Evolutionary conservation across 2,888 invertebrate species (phyloP).

Genomic region (Hirtodrosophila confusa): DNA sequence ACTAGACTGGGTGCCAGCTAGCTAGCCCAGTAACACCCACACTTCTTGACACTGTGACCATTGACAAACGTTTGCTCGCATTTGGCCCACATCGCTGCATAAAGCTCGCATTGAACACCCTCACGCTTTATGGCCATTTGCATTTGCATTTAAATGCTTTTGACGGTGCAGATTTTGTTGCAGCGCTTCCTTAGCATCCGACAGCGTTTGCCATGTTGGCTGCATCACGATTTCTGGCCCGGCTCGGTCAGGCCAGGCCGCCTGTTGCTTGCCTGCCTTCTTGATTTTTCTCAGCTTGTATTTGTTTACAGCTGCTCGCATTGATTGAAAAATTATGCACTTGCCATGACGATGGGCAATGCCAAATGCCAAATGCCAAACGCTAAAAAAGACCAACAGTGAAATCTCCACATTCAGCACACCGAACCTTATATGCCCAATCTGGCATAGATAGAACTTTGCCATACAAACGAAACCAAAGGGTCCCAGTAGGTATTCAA

Average conservation of each 20-base stretch:
- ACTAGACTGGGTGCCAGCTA: background rate
- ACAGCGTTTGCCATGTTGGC: slow-evolving; percentile 46
- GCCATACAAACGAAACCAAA: background rate
- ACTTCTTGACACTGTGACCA: slow-evolving; percentile 68
- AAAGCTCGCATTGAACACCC: slow-evolving; percentile 77
- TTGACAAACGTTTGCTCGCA: slow-evolving; percentile 72
- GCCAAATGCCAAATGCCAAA: slow-evolving; percentile 68
- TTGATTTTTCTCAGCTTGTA: slow-evolving; percentile 49
- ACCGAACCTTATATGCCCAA: slow-evolving; percentile 60
- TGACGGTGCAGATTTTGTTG: slow-evolving; percentile 45
- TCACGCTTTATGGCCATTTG: slow-evolving; percentile 77
- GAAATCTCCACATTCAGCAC: slow-evolving; percentile 42
- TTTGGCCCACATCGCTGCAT: slow-evolving; percentile 78
- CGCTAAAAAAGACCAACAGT: slow-evolving; percentile 37
- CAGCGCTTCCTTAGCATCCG: slow-evolving; percentile 52
- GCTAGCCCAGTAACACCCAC: slow-evolving; percentile 53
- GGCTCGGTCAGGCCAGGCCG: slow-evolving; percentile 26
- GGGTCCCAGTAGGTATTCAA: background rate
- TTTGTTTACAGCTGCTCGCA: slow-evolving; percentile 79
- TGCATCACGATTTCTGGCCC: slow-evolving; percentile 49
- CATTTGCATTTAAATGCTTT: slow-evolving; percentile 78
- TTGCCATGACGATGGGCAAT: slow-evolving; percentile 78
- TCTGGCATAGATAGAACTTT: slow-evolving; percentile 53
- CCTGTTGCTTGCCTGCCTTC: slow-evolving; percentile 39
- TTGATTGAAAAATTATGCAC: slow-evolving; percentile 79